Conservation (phyloP, 2,113 vertebrate species). For the Epinephelus moara region DNA sequence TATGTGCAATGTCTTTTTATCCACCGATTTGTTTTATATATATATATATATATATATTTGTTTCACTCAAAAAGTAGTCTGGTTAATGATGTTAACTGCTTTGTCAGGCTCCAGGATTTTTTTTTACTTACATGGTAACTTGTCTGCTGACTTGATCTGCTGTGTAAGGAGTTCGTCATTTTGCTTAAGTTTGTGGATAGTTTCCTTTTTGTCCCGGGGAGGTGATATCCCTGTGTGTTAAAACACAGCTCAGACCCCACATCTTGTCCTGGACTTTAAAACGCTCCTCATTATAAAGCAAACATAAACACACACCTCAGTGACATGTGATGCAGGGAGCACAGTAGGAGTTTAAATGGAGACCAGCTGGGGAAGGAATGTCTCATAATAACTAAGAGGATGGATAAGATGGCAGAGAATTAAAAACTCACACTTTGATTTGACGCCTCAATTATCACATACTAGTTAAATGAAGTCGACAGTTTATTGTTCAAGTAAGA, state of each 20-base stretch:
- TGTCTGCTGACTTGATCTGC: neutral
- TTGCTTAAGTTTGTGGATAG: neutral
- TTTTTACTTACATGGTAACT: constrained; percentile 3
- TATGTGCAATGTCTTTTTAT: neutral
- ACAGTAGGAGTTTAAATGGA: constrained; percentile 72
- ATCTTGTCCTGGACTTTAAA: neutral
- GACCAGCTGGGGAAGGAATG: constrained; percentile 80
- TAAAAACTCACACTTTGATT: constrained; percentile 7
- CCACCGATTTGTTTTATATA: too few species aligned
- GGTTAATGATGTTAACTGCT: neutral
- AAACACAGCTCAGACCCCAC: neutral
- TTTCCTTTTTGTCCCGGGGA: neutral
- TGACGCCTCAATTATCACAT: constrained; percentile 13
- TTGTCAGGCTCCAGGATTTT: neutral
- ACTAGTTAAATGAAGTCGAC: neutral
- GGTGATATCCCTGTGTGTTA: constrained; percentile 17
- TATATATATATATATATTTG: neutral
- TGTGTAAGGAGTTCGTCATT: neutral
- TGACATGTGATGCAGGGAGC: constrained; percentile 38
- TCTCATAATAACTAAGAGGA: constrained; percentile 37
- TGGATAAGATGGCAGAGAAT: constrained; percentile 21
- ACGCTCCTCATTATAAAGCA: neutral
- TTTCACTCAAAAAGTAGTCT: too few species aligned
- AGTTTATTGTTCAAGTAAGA: constrained; percentile 9
- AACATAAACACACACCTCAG: constrained; percentile 33